These are phyloP conservation scores for Nothoprocta perdicaria DNA, from an alignment of 2,113 vertebrate species.

Conservation along the genomic window DNA sequence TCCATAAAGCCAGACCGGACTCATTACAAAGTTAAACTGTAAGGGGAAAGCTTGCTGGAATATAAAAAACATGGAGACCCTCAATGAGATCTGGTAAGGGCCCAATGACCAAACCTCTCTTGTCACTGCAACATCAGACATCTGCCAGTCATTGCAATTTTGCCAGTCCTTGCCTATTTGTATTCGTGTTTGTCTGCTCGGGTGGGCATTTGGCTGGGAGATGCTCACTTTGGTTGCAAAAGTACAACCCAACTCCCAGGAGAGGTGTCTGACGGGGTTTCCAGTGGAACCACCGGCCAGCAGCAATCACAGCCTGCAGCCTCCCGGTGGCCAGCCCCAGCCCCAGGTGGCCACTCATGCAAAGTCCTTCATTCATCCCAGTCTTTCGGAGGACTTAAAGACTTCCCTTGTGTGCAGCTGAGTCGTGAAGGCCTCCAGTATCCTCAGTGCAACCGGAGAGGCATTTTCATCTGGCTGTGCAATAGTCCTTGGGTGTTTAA, in stretches of 20 bases:
- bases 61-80: not conserved
- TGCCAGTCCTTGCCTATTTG: not conserved
- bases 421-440: not conserved
- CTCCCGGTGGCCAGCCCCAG: not conserved
- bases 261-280: not conserved
- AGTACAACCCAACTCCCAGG: not conserved
- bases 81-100: not conserved
- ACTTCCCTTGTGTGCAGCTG: not conserved
- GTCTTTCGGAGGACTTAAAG: fast-evolving
- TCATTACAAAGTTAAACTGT: not conserved
- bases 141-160: not conserved
- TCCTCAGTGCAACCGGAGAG: not conserved
- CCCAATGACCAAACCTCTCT: not conserved
- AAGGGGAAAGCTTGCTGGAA: not conserved
- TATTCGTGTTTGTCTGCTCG: not conserved
- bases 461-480: not conserved
- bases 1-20: not conserved
- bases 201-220: not conserved
- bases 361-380: fast-evolving
- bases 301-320: not conserved
- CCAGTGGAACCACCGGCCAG: not conserved
- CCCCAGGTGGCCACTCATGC: not conserved
- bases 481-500: not conserved
- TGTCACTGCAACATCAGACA: not conserved
- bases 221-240: not conserved